Percentiles rank a stretch among this genome's conserved stretches.
Evolutionary conservation across 2,888 invertebrate genomes (phyloP).

Genomic region (Tetragnatha montana): DNA sequence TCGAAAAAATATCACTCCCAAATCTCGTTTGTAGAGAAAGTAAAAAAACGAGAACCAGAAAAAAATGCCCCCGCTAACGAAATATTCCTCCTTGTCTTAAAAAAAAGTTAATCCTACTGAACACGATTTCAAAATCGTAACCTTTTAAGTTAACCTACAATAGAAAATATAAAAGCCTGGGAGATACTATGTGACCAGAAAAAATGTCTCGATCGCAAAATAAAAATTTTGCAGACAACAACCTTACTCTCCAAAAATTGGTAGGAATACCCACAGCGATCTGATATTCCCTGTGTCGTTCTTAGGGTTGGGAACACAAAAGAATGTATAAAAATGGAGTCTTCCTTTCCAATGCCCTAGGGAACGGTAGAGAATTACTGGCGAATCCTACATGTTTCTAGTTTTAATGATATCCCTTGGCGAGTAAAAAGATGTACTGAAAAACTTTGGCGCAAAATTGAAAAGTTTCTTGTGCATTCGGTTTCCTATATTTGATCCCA

Average conservation of each 20-base stretch:
- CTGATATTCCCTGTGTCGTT: constrained; percentile 26
- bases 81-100: background rate
- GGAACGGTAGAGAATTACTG: background rate
- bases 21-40: constrained; percentile 14
- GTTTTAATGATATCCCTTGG: constrained; percentile 7
- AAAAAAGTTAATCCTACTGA: constrained; percentile 16
- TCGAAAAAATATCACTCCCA: background rate
- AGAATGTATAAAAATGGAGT: constrained; percentile 7
- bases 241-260: background rate
- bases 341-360: background rate
- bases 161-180: constrained; percentile 1
- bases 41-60: constrained; percentile 1
- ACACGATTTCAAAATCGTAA: constrained; percentile 27
- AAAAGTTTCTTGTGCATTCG: background rate
- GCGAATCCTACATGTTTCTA: background rate
- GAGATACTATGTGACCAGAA: background rate
- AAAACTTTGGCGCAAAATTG: background rate
- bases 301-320: constrained; percentile 4
- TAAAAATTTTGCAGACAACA: constrained; percentile 13
- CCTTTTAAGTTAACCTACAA: constrained; percentile 24
- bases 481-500: background rate
- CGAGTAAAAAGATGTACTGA: background rate
- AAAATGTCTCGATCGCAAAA: background rate
- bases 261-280: constrained; percentile 18
- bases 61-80: background rate